These are phyloP conservation scores for Gari tellinella DNA, from an alignment of 2,888 invertebrate genomes.

Conservation along the genomic window DNA sequence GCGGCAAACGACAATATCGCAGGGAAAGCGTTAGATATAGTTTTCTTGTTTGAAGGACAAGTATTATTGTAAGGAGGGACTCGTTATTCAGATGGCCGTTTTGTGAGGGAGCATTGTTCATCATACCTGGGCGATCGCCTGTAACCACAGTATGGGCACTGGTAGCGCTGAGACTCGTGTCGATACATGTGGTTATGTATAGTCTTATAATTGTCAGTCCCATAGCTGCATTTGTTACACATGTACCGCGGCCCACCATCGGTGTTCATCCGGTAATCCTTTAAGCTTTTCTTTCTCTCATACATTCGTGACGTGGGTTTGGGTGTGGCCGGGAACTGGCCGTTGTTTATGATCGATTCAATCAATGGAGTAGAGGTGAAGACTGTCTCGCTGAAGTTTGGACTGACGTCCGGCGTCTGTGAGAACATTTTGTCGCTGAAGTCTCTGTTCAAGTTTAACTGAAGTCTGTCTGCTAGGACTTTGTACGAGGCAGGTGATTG, in stretches of 20 bases:
- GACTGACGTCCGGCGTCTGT: conserved; percentile 33
- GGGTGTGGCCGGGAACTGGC: conserved; percentile 3
- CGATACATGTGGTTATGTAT: conserved; percentile 62
- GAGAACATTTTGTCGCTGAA: conserved; percentile 29
- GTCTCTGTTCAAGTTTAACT: conserved; percentile 7
- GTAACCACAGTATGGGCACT: conserved; percentile 60
- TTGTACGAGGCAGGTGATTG: too few species aligned
- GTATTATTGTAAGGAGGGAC: too few species aligned
- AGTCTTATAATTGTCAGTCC: conserved; percentile 59
- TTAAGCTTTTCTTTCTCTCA: conserved; percentile 46
- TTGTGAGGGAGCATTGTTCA: too few species aligned
- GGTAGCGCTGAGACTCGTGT: conserved; percentile 53
- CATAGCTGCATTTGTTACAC: conserved; percentile 55
- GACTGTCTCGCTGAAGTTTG: conserved; percentile 42
- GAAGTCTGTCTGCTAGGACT: not conserved
- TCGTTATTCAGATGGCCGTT: too few species aligned
- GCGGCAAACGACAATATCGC: too few species aligned
- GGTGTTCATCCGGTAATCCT: conserved; percentile 47
- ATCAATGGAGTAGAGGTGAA: conserved; percentile 52
- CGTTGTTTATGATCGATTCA: conserved; percentile 46
- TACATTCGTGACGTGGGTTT: conserved; percentile 2
- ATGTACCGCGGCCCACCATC: conserved; percentile 48
- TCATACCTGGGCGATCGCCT: conserved; percentile 55
- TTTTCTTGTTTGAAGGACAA: too few species aligned
- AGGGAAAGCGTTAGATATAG: too few species aligned